These are phyloP conservation scores for Malurus leucopterus DNA, from an alignment of 2,797 vertebrate genomes.

Conservation along the genomic window DNA sequence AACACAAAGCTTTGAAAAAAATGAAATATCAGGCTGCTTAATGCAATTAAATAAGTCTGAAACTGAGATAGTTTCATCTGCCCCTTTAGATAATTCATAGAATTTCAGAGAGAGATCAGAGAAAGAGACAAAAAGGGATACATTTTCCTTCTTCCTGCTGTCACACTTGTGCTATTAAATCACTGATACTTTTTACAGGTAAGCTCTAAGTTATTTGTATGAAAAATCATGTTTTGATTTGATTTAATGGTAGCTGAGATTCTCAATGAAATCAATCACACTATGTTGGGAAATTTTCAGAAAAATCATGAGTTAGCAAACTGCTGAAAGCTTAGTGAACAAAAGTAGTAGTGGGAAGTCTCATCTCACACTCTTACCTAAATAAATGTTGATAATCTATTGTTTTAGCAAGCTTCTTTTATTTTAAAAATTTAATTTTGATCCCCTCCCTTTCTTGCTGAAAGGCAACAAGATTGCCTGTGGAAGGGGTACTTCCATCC, in stretches of 20 bases:
- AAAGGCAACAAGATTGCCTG: background rate
- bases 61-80: background rate
- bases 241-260: background rate
- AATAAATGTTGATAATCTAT: background rate
- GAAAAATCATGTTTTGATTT: background rate
- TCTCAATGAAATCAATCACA: background rate
- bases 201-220: background rate
- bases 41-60: background rate
- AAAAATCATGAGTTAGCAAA: background rate
- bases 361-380: background rate
- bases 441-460: background rate
- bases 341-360: background rate
- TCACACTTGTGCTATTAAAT: background rate
- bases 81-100: background rate
- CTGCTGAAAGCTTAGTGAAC: background rate
- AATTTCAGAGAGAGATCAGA: background rate
- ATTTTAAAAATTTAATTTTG: background rate
- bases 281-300: background rate
- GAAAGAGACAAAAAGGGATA: background rate
- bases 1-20: background rate
- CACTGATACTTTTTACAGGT: background rate
- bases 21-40: background rate
- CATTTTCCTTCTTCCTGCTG: background rate
- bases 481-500: background rate
- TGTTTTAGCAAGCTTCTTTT: background rate